Percentiles rank a stretch among this genome's conserved stretches.
Evolutionary conservation across 2,113 vertebrate species (phyloP).

Genomic region (Pitta sordida): DNA sequence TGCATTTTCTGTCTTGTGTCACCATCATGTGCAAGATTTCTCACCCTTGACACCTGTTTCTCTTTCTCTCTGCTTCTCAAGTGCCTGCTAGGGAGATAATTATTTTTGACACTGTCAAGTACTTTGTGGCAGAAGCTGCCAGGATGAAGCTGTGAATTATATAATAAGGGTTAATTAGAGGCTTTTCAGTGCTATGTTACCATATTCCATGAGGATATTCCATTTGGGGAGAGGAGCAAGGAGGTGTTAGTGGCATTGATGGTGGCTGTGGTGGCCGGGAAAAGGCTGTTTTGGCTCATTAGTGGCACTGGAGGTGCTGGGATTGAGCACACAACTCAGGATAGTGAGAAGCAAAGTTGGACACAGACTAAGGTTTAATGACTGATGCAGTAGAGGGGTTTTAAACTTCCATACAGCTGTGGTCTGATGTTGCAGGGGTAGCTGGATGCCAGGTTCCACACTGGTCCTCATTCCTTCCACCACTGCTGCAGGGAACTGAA

Average conservation of each 20-base stretch:
- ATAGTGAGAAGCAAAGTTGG: neutral
- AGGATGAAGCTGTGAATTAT: constrained; percentile 28
- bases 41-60: neutral
- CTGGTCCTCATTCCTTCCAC: neutral
- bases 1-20: neutral
- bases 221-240: neutral
- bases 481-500: neutral
- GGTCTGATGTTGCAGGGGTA: neutral
- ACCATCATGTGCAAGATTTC: neutral
- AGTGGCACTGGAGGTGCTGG: neutral
- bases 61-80: constrained; percentile 9
- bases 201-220: neutral
- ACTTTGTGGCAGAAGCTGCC: neutral
- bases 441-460: neutral
- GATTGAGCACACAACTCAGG: neutral
- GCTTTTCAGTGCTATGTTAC: constrained; percentile 3
- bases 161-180: constrained; percentile 56
- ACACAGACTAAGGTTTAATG: neutral
- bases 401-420: neutral
- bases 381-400: neutral
- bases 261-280: neutral
- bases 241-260: neutral
- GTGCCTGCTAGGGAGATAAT: constrained; percentile 18
- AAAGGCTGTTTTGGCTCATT: neutral
- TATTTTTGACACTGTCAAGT: constrained; percentile 45